phyloP scores from a whole-genome alignment of 2,888 invertebrate genomes.

The Athetis lepigone region DNA sequence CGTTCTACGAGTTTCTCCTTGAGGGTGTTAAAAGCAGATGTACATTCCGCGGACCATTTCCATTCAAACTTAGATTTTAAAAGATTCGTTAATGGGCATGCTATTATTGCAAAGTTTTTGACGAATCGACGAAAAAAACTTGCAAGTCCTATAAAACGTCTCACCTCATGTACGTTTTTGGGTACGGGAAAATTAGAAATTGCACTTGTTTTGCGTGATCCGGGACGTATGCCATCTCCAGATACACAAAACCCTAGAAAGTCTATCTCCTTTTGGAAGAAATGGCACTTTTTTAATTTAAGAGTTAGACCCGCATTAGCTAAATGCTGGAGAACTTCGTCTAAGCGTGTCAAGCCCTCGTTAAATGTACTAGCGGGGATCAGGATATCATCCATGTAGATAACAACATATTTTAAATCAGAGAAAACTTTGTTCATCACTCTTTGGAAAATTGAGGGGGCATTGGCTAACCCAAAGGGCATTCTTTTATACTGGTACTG shows the following conservation, averaged over 20 bases:
- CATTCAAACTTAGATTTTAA: conserved; percentile 40
- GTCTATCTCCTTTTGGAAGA: conserved; percentile 59
- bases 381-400: conserved; percentile 12
- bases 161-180: conserved; percentile 56
- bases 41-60: conserved; percentile 38
- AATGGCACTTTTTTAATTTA: conserved; percentile 64
- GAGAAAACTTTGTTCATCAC: conserved; percentile 1
- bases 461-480: too few relatives aligned
- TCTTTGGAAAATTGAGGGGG: conserved; percentile 1
- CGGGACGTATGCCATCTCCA: conserved; percentile 57
- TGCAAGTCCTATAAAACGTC: conserved; percentile 65
- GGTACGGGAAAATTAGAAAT: conserved; percentile 57
- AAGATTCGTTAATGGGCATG: conserved; percentile 57
- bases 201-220: conserved; percentile 43
- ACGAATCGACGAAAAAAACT: conserved; percentile 68
- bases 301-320: conserved; percentile 53
- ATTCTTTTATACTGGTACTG: too few relatives aligned
- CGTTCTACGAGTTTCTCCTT: conserved; percentile 57
- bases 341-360: conserved; percentile 5
- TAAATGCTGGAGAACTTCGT: conserved; percentile 7
- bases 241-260: conserved; percentile 63
- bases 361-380: conserved; percentile 1
- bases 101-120: conserved; percentile 57
- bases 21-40: conserved; percentile 57
- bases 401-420: not conserved